phyloP scores from a whole-genome alignment of 2,113 vertebrate genomes.

The Vicugna pacos region DNA sequence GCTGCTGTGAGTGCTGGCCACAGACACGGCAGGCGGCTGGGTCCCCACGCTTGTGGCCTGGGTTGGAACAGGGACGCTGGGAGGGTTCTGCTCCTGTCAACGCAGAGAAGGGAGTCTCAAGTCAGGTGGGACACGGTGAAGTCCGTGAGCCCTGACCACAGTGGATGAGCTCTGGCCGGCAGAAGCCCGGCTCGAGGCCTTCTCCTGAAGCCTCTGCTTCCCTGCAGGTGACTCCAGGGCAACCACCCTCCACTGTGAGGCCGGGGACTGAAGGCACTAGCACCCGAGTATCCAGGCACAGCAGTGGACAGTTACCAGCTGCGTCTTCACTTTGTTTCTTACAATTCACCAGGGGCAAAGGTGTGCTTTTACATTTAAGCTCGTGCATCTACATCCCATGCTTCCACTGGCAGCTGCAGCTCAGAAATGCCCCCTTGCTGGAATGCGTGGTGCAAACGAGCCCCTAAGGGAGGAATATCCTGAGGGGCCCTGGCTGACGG shows the following conservation, averaged over 20 bases:
- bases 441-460: not conserved
- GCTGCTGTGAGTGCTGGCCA: conserved; percentile 90
- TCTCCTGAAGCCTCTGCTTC: not conserved
- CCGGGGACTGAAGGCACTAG: accelerated
- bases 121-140: conserved; percentile 47
- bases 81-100: conserved; percentile 92
- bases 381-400: not conserved
- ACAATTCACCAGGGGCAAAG: not conserved
- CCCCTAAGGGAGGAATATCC: not conserved
- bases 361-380: not conserved
- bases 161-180: not conserved
- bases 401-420: not conserved
- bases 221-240: not conserved
- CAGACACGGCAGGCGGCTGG: conserved; percentile 87
- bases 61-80: conserved; percentile 88
- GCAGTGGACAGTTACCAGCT: accelerated
- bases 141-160: not conserved
- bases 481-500: not conserved
- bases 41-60: conserved; percentile 86
- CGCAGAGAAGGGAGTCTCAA: not conserved
- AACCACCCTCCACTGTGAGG: not conserved
- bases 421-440: not conserved
- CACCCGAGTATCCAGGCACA: too few relatives aligned
- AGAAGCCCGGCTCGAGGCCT: not conserved
- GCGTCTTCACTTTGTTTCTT: not conserved